A percentile compares a stretch with the other conserved stretches of the same genome.
Conservation (phyloP, 2,888 invertebrate genomes). For the Temnothorax unifasciatus region DNA sequence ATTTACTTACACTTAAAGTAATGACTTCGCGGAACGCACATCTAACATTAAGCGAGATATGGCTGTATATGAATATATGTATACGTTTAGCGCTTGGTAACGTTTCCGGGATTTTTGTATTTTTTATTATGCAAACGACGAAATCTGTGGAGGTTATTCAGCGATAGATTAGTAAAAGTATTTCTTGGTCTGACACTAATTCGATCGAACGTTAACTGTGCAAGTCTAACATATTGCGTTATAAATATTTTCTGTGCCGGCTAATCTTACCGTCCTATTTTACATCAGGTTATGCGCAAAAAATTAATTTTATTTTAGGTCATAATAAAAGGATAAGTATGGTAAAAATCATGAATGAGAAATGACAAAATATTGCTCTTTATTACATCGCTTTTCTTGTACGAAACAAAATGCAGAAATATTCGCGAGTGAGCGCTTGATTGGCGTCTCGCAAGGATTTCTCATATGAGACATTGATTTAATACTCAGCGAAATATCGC, state of each 20-base stretch:
- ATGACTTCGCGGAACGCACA: too few species aligned
- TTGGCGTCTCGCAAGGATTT: slow-evolving; percentile 22
- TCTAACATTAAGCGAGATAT: too few species aligned
- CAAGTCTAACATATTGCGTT: not conserved
- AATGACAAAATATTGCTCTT: not conserved
- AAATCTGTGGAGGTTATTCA: not conserved
- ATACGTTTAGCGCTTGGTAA: not conserved
- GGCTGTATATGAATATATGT: not conserved
- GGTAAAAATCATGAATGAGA: not conserved
- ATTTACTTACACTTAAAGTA: too few species aligned
- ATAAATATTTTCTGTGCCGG: not conserved
- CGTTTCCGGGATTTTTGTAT: not conserved
- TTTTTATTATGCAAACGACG: not conserved
- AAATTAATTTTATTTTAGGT: slow-evolving; percentile 3
- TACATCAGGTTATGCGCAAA: not conserved
- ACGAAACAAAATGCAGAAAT: not conserved
- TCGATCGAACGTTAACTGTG: not conserved
- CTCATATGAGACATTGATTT: slow-evolving; percentile 63
- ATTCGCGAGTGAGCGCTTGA: slow-evolving; percentile 14
- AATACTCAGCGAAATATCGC: slow-evolving; percentile 60
- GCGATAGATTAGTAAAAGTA: slow-evolving; percentile 68
- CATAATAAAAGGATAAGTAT: not conserved
- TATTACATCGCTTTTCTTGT: not conserved
- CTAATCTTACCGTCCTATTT: not conserved
- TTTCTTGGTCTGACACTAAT: slow-evolving; percentile 66